Base-by-base conservation (phyloP, 2,888 invertebrate species). In the Amiota mariae region DNA sequence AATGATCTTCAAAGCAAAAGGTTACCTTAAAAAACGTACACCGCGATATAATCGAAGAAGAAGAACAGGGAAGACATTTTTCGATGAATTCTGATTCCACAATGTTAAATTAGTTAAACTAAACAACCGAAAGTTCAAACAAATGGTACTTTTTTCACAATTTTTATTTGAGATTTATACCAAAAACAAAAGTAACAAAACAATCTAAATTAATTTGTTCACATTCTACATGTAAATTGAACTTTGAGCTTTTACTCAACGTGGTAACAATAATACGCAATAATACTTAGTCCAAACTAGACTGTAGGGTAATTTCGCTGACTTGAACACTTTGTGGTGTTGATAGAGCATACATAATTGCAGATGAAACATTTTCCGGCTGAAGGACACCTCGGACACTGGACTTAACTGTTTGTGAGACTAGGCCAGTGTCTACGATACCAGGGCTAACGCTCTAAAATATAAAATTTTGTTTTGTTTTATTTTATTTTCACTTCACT, bases 251-350 rank as follows among this genome's bases (percentile, higher is more conserved):
- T 24, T 24, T 1, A 3, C 24, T 24, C 24, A 24, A 24, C 24
- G 24, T n/a, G n/a, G n/a, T n/a, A n/a, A n/a, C n/a, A n/a, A n/a
- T n/a, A n/a, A n/a, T n/a, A n/a, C n/a, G n/a, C n/a, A n/a, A 24
- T 1, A 24, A 24, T 24, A 24, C 24, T 24, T 24, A 54, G 2
- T 73, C 71, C 1, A 75, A 72, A 11, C 73, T 20, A 4, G 76
- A 73, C 47, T 75, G 75, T 4, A 76, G 71, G 4, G 70, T 75
- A 4, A 76, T 1, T 47, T 76, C 76, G 47, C 75, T 71, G 1
- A 76, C 18, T 36, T 75, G 76, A 0, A 75, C 76, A 75, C 75
- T 68, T 6, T 73, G 70, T 15, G 76, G 76, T n/a, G 75, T 76
- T 18, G 73, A 54, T 47, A 76, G 64, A 10, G 72, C 76, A 73